Conservation (phyloP, 2,113 vertebrate genomes). For the Riparia riparia region DNA sequence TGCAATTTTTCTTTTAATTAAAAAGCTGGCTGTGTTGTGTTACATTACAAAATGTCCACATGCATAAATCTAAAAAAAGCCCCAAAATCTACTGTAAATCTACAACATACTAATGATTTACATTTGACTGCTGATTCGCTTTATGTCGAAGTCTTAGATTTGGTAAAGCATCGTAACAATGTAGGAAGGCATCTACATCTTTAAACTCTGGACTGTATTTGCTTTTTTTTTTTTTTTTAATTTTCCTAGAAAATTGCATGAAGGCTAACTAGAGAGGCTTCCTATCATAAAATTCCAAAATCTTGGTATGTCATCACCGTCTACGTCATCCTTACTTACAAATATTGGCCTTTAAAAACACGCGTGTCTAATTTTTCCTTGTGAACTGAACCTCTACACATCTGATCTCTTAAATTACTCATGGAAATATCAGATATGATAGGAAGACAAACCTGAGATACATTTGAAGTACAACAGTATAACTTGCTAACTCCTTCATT, state of each 20-base stretch:
- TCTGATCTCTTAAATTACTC: constrained; percentile 68
- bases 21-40: constrained; percentile 82
- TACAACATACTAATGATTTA: constrained; percentile 83
- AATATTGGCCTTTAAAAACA: constrained; percentile 55
- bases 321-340: constrained; percentile 50
- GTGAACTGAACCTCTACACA: constrained; percentile 57
- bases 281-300: constrained; percentile 76
- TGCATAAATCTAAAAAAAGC: constrained; percentile 83
- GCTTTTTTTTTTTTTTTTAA: constrained; percentile 21
- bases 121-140: constrained; percentile 81
- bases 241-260: constrained; percentile 81
- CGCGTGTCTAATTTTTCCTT: constrained; percentile 6
- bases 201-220: constrained; percentile 75
- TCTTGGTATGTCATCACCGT: constrained; percentile 29
- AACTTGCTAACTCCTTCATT: constrained; percentile 80
- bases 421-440: constrained; percentile 81
- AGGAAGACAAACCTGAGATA: constrained; percentile 98
- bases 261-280: constrained; percentile 82
- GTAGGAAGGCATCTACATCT: constrained; percentile 86
- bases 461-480: constrained; percentile 87
- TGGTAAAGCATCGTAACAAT: constrained; percentile 89
- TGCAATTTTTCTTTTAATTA: constrained; percentile 88
- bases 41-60: constrained; percentile 81
- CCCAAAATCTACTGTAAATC: constrained; percentile 82
- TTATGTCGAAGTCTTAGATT: constrained; percentile 82